phyloP scores from a whole-genome alignment of 2,113 vertebrate genomes.

The Piaya cayana region DNA sequence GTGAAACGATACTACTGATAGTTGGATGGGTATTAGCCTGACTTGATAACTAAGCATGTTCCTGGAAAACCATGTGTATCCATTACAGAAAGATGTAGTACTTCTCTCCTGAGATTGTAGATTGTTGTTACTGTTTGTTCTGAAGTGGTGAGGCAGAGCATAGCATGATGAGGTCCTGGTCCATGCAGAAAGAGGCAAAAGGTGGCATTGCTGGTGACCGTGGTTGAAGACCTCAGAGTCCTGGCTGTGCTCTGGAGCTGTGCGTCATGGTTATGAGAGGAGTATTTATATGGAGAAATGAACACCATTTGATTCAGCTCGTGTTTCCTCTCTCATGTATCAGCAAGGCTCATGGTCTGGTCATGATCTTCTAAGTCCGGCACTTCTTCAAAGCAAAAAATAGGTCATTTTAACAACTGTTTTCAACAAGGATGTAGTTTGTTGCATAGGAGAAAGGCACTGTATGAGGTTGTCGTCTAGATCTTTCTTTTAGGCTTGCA shows the following conservation, averaged over 20 bases:
- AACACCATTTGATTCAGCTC: rapidly evolving
- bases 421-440: neutral
- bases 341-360: neutral
- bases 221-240: neutral
- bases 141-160: no score
- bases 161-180: no score
- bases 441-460: neutral
- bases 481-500: neutral
- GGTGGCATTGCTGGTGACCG: neutral
- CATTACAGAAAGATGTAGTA: neutral
- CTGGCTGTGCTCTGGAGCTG: neutral
- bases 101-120: neutral
- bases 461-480: neutral
- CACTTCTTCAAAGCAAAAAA: neutral
- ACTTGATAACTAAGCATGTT: neutral
- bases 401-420: neutral
- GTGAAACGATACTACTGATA: neutral
- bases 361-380: neutral
- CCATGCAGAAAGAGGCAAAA: neutral
- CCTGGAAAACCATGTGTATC: neutral
- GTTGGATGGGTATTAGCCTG: neutral
- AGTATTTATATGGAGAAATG: neutral
- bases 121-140: no score
- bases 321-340: rapidly evolving
- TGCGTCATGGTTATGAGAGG: neutral